phyloP scores from a whole-genome alignment of 2,113 vertebrate genomes.

The Ameiurus melas region DNA sequence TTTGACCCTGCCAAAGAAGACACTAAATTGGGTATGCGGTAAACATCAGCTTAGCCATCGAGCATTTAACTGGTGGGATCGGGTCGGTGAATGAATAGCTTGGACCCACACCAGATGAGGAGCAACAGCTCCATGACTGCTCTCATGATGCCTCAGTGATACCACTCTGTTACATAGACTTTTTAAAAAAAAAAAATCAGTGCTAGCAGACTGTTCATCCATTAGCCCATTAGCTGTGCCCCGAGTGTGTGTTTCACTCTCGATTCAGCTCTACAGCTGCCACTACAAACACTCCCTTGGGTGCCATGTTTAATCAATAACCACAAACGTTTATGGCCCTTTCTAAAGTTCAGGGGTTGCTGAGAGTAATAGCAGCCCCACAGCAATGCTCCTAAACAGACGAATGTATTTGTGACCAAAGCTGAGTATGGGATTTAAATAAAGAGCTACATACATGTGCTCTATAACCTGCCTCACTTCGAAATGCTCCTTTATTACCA shows the following conservation, averaged over 20 bases:
- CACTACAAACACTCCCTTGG: neutral
- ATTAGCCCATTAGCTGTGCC: neutral
- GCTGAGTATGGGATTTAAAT: neutral
- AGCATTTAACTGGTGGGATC: neutral
- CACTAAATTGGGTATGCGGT: neutral
- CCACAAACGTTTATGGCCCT: slow-evolving; percentile 43
- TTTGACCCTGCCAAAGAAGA: neutral
- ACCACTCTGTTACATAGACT: slow-evolving; percentile 51
- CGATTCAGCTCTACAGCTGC: neutral
- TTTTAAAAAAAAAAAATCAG: neutral
- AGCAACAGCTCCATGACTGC: slow-evolving; percentile 10
- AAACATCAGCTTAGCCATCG: neutral
- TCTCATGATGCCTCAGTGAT: slow-evolving; percentile 49
- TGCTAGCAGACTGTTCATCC: slow-evolving; percentile 9
- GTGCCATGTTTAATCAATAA: slow-evolving; percentile 42
- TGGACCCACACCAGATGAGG: neutral
- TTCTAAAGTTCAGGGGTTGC: slow-evolving; percentile 38
- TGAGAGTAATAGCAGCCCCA: slow-evolving; percentile 9
- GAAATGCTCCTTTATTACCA: no score
- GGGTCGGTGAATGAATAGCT: neutral
- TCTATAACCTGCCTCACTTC: no score
- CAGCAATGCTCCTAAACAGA: neutral
- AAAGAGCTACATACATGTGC: neutral
- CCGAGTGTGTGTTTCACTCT: neutral
- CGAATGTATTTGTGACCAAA: neutral